Base-by-base conservation (phyloP, 2,797 vertebrate genomes). In the Taeniopygia guttata region DNA sequence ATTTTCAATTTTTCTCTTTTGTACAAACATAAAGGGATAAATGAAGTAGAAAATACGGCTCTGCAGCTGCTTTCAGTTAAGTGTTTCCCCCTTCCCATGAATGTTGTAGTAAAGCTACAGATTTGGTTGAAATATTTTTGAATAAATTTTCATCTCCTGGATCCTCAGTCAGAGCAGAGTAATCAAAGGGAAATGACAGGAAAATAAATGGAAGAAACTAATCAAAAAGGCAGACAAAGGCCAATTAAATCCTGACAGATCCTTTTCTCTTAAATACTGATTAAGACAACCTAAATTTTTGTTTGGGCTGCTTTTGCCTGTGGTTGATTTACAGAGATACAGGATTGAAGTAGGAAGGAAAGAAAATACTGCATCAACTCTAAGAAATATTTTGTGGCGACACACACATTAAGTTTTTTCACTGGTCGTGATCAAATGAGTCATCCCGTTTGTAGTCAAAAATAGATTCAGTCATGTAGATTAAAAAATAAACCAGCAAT, bases 391-490 rank as follows among this genome's bases (percentile, higher is more conserved):
- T 95, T 95, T 77, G 81, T 32, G 68, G 78, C 4, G 38, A 78
- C 55, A 72, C 63, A 70, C 63, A 55, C 58, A 13, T 34, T 16
- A 3, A 87, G 55, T 49, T 95, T 91, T 70, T 75, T 88, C 58
- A 69, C 23, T 93, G 84, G 90, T 87, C 0, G 36, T 73, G 91
- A 87, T 92, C 85, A 79, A 74, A 72, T 96, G 95, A 97, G 88
- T 94, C 91, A 96, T 91, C 87, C 43, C 22, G 45, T 86, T 94
- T 92, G 85, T 69, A 89, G 92, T 51, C 84, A 80, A 56, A 96
- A 95, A 95, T 96, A 96, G 93, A 62, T 21, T 20, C 43, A 64
- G 93, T 52, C 10, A 92, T 78, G 84, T 54, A 68, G 89, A 92
- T 91, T 83, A 59, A 82, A 94, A 96, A 94, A 73, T 32, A 79